Evolutionary conservation across 2,797 vertebrate genomes (phyloP).

Genomic region (Benthosema pterotum): DNA sequence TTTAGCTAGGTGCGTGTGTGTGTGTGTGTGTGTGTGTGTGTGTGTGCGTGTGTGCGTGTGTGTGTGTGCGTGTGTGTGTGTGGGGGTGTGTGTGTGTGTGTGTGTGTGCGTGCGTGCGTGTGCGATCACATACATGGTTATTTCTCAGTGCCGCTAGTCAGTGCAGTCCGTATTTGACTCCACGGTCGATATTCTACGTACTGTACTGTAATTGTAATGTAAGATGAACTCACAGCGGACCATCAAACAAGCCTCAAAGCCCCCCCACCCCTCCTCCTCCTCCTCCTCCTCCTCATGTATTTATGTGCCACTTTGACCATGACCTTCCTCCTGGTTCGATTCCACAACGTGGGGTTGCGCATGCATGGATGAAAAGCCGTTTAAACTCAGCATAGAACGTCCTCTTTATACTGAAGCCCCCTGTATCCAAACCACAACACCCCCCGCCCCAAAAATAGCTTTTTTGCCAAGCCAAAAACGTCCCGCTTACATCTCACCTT

Average conservation of each 20-base stretch:
- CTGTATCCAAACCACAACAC: slow-evolving; percentile 43
- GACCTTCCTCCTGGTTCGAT: slow-evolving; percentile 33
- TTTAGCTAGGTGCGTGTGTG: slow-evolving; percentile 22
- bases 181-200: slow-evolving; percentile 51
- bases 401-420: too few species aligned
- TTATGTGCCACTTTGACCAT: slow-evolving; percentile 61
- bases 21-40: slow-evolving; percentile 27
- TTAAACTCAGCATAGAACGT: slow-evolving; percentile 50
- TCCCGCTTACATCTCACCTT: slow-evolving; percentile 48
- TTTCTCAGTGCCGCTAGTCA: slow-evolving; percentile 69
- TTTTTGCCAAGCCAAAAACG: slow-evolving; percentile 61
- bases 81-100: slow-evolving; percentile 11
- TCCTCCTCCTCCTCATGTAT: slow-evolving; percentile 45
- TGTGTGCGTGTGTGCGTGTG: slow-evolving; percentile 14
- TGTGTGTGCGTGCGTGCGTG: slow-evolving; percentile 44
- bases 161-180: slow-evolving; percentile 71
- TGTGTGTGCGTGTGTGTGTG: slow-evolving; percentile 34
- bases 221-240: slow-evolving; percentile 47
- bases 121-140: slow-evolving; percentile 45
- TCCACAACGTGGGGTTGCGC: slow-evolving; percentile 45
- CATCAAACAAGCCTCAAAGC: too few species aligned
- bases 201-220: slow-evolving; percentile 23
- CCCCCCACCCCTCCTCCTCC: too few species aligned
- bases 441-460: slow-evolving; percentile 61
- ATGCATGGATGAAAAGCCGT: slow-evolving; percentile 63